Evolutionary conservation across 2,113 vertebrate species (phyloP).

Genomic region (Montifringilla adamsi): DNA sequence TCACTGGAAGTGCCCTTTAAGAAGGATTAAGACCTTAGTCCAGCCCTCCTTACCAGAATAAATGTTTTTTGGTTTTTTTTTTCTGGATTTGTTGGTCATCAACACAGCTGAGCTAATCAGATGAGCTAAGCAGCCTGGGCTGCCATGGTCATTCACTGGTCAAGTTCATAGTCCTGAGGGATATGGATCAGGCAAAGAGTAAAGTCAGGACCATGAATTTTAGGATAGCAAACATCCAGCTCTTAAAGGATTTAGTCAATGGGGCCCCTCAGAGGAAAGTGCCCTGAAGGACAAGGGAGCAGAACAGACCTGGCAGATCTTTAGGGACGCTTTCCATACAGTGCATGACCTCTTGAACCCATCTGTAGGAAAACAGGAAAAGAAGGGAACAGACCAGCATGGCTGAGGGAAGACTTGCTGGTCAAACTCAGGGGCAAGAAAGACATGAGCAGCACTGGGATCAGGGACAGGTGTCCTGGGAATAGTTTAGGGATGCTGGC

Average conservation of each 20-base stretch:
- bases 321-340: background rate
- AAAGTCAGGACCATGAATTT: background rate
- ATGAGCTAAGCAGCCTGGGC: background rate
- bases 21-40: background rate
- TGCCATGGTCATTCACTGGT: background rate
- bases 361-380: background rate
- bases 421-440: background rate
- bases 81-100: background rate
- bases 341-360: background rate
- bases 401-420: background rate
- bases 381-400: background rate
- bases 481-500: background rate
- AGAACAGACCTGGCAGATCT: background rate
- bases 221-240: background rate
- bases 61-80: background rate
- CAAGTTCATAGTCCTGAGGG: background rate
- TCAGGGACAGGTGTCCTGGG: background rate
- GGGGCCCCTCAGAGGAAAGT: background rate
- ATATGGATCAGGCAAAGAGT: background rate
- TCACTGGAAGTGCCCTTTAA: fast-evolving
- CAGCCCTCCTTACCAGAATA: background rate
- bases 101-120: background rate
- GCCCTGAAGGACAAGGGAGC: background rate
- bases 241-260: background rate
- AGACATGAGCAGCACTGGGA: background rate